Percentiles rank a stretch among this genome's conserved stretches.
Evolutionary conservation across 2,113 vertebrate genomes (phyloP).

Genomic region (Tringa solitaria): DNA sequence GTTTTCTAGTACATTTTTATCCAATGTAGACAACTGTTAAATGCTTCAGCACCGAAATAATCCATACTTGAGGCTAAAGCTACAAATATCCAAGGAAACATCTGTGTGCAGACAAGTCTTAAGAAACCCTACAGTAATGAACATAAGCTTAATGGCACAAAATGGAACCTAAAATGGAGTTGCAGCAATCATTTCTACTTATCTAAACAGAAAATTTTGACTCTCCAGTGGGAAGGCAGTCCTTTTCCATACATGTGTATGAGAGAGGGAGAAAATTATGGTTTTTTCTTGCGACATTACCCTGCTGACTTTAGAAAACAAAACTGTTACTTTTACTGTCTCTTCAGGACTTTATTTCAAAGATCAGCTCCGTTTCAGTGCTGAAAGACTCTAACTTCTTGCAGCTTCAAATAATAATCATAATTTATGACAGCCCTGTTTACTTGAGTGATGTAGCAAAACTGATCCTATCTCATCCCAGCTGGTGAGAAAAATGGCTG

Average conservation of each 20-base stretch:
- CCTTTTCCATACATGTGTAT: background rate
- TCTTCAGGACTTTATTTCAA: conserved; percentile 13
- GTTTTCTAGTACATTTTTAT: background rate
- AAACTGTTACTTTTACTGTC: background rate
- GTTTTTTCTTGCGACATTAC: background rate
- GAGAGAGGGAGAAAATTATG: background rate
- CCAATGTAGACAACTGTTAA: background rate
- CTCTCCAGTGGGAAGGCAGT: background rate
- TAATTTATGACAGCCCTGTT: background rate
- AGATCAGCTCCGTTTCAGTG: background rate
- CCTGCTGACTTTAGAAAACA: background rate
- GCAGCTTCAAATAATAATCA: background rate
- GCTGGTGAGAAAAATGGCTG: background rate
- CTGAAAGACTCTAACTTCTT: background rate
- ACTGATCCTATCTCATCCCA: background rate
- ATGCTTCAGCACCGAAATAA: background rate
- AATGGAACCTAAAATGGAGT: background rate
- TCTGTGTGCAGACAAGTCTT: background rate
- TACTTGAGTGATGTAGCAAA: background rate
- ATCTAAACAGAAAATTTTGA: background rate
- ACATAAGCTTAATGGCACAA: background rate
- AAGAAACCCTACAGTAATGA: background rate
- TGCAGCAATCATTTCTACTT: background rate
- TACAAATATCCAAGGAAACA: background rate
- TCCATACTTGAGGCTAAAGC: background rate